Evolutionary conservation across 2,113 vertebrate species (phyloP).

Genomic region (Poeciliopsis turrubarensis): DNA sequence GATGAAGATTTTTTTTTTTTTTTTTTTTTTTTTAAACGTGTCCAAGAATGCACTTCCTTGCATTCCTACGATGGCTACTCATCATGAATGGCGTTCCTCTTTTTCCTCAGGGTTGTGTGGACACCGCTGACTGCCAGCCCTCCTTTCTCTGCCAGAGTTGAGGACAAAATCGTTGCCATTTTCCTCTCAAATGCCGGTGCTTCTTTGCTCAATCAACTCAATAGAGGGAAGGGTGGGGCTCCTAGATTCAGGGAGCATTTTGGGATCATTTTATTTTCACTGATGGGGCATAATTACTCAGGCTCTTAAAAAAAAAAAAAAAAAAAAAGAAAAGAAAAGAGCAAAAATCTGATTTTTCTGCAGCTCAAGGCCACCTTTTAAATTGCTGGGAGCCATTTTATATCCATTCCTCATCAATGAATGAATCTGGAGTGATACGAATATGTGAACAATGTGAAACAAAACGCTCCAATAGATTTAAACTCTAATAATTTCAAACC

Average conservation of each 20-base stretch:
- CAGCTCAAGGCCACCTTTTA: slow-evolving; percentile 34
- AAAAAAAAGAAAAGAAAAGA: neutral
- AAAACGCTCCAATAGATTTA: neutral
- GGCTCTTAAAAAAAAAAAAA: neutral
- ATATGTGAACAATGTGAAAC: neutral
- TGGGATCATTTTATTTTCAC: slow-evolving; percentile 54
- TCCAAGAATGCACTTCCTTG: slow-evolving; percentile 16
- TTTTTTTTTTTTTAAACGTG: neutral
- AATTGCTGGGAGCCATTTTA: slow-evolving; percentile 67
- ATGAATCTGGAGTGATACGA: slow-evolving; percentile 30
- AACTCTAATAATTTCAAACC: neutral
- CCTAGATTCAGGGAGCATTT: slow-evolving; percentile 55
- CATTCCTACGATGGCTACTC: slow-evolving; percentile 37
- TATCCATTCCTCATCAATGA: slow-evolving; percentile 41
- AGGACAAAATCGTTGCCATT: slow-evolving; percentile 62
- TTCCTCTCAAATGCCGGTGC: slow-evolving; percentile 58
- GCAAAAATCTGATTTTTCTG: slow-evolving; percentile 34
- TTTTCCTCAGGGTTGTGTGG: neutral
- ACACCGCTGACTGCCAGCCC: slow-evolving; percentile 15
- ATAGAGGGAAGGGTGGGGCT: slow-evolving; percentile 61
- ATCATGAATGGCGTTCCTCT: slow-evolving; percentile 10
- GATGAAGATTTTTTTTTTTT: too few relatives aligned
- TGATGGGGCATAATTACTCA: slow-evolving; percentile 57
- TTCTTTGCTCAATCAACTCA: slow-evolving; percentile 46
- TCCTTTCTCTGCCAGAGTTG: slow-evolving; percentile 49